Conservation (phyloP, 37 sponge, comb jelly and placozoan species). For the Cliona cf. orientalis region DNA sequence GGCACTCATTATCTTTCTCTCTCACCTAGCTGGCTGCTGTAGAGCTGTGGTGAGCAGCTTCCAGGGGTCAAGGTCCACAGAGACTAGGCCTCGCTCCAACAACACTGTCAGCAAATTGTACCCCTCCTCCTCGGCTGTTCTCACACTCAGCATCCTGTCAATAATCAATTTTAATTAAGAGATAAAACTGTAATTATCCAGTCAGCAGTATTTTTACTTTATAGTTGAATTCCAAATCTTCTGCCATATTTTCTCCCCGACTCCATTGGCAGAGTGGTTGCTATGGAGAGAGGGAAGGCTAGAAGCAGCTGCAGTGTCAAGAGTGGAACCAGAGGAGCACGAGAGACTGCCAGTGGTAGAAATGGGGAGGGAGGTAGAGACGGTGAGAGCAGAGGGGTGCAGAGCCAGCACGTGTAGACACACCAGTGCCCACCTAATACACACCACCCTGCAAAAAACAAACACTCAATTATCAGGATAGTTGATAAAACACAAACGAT, state of each 20-base stretch:
- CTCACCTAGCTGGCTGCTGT: slow-evolving; percentile 23
- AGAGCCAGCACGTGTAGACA: slow-evolving; percentile 20
- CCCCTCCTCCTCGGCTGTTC: slow-evolving; percentile 27
- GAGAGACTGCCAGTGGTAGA: too few species aligned
- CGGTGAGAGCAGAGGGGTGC: slow-evolving; percentile 3
- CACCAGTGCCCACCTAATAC: slow-evolving; percentile 16
- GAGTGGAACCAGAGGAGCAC: not conserved
- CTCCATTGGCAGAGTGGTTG: too few species aligned
- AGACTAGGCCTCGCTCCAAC: slow-evolving; percentile 24
- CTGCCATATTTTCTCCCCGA: slow-evolving; percentile 20
- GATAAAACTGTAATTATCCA: not conserved
- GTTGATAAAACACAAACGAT: not conserved
- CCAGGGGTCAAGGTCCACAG: slow-evolving; percentile 32
- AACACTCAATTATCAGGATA: not conserved
- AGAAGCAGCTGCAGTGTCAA: not conserved
- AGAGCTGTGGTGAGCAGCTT: slow-evolving; percentile 22
- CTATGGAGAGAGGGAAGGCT: too few species aligned
- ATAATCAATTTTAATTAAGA: not conserved
- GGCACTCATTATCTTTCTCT: too few species aligned
- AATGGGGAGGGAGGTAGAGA: too few species aligned
- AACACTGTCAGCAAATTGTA: slow-evolving; percentile 27
- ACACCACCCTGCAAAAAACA: slow-evolving; percentile 16
- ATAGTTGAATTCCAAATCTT: slow-evolving; percentile 30
- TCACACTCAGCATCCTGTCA: slow-evolving; percentile 36
- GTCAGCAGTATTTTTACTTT: slow-evolving; percentile 31